These are phyloP conservation scores for Carpatolechia fugitivella DNA, from an alignment of 2,888 invertebrate genomes.

Conservation along the genomic window DNA sequence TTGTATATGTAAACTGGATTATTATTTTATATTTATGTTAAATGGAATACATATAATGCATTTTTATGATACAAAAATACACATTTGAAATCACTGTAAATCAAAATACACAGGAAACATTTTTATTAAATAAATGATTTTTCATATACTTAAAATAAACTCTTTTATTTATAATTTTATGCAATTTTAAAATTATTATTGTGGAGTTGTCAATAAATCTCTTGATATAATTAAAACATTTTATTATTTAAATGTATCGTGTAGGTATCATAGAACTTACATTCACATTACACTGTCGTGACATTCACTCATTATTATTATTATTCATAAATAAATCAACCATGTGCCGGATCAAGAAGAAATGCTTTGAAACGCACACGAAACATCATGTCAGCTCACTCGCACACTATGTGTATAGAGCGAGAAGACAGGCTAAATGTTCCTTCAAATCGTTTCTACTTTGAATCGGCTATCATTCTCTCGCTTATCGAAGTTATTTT, in stretches of 20 bases:
- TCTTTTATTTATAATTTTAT: not conserved
- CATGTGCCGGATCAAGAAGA: not conserved
- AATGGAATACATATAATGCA: not conserved
- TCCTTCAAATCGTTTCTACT: not conserved
- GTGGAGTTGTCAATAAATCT: too few species aligned
- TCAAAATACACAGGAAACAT: too few species aligned
- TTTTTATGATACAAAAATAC: too few species aligned
- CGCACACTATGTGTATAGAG: not conserved
- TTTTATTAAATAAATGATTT: not conserved
- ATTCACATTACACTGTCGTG: not conserved
- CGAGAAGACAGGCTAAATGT: not conserved
- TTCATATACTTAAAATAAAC: not conserved
- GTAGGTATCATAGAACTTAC: slow-evolving; percentile 5
- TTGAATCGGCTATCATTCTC: not conserved
- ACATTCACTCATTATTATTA: not conserved
- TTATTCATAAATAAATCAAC: not conserved
- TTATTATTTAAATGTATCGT: slow-evolving; percentile 6
- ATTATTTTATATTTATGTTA: not conserved
- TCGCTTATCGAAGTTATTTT: not conserved
- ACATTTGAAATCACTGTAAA: too few species aligned
- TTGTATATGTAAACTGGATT: not conserved
- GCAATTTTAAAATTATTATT: too few species aligned
- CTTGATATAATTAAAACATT: not conserved
- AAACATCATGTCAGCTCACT: not conserved
- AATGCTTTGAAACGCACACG: not conserved